A percentile compares a stretch with the other conserved stretches of the same genome.
phyloP scores from a whole-genome alignment of 2,888 invertebrate genomes.

The Drosophila mulleri region DNA sequence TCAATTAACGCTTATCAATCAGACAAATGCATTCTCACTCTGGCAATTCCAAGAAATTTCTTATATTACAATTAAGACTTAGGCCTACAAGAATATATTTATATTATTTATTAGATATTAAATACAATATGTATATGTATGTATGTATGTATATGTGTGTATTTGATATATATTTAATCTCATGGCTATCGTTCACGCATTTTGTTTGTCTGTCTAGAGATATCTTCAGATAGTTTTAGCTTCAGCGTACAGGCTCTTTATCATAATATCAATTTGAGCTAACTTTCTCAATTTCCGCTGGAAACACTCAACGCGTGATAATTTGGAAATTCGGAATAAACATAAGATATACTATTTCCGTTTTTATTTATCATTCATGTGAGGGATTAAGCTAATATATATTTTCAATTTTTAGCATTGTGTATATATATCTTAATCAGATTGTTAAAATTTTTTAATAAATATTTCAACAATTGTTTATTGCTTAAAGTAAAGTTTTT shows the following conservation, averaged over 20 bases:
- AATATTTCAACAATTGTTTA: no score
- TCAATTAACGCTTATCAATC: slow-evolving; percentile 47
- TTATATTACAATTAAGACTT: neutral
- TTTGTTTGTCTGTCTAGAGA: neutral
- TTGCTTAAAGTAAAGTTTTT: no score
- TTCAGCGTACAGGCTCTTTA: neutral
- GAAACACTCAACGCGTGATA: no score
- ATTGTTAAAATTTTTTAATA: no score
- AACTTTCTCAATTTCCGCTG: slow-evolving; percentile 4
- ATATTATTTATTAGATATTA: slow-evolving; percentile 1
- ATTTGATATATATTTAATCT: slow-evolving; percentile 2
- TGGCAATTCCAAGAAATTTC: slow-evolving; percentile 11
- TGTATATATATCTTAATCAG: no score
- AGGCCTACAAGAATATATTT: slow-evolving; percentile 1
- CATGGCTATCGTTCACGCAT: neutral
- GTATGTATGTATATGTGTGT: neutral
- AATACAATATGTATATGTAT: slow-evolving; percentile 3
- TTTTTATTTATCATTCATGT: neutral
- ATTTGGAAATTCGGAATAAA: neutral
- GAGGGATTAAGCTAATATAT: neutral
- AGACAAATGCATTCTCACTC: slow-evolving; percentile 1
- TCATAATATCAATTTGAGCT: neutral
- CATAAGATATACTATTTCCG: neutral
- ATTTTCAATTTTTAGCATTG: neutral
- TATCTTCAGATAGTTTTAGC: neutral